Conservation (phyloP, 2,113 vertebrate species). For the Microcebus jonahi region DNA sequence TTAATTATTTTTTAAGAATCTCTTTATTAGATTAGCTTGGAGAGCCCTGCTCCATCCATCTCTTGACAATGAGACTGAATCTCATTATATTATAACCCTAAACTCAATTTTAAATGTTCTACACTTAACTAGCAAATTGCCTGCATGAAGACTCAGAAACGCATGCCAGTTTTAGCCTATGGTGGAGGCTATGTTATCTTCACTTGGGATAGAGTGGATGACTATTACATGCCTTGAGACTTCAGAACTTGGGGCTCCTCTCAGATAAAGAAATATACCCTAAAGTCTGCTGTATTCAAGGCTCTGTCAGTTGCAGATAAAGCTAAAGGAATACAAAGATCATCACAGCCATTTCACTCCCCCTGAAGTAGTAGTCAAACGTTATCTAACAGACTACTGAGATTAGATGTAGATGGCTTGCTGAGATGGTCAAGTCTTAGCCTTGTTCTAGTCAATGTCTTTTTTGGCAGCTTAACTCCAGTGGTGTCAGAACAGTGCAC, state of each 20-base stretch:
- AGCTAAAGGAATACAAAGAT: conserved; percentile 55
- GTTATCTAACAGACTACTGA: background rate
- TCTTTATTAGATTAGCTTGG: background rate
- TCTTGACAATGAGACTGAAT: background rate
- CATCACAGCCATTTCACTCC: background rate
- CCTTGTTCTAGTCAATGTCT: background rate
- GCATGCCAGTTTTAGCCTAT: background rate
- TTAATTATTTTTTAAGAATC: background rate
- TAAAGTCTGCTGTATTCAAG: background rate
- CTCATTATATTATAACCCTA: background rate
- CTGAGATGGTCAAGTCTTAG: background rate
- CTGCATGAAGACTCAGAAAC: background rate
- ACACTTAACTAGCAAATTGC: background rate
- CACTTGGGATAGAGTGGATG: background rate
- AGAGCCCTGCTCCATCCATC: background rate
- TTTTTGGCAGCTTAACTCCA: conserved; percentile 62
- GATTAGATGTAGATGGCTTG: background rate
- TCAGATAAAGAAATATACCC: conserved; percentile 52
- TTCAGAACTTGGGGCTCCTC: background rate
- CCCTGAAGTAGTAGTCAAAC: conserved; percentile 4
- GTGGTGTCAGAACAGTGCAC: conserved; percentile 35
- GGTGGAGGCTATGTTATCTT: conserved; percentile 12
- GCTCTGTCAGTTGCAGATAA: conserved; percentile 28
- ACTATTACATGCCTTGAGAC: background rate
- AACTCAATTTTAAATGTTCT: background rate